phyloP scores from a whole-genome alignment of 2,888 invertebrate genomes.

The Conops quadrifasciatus region DNA sequence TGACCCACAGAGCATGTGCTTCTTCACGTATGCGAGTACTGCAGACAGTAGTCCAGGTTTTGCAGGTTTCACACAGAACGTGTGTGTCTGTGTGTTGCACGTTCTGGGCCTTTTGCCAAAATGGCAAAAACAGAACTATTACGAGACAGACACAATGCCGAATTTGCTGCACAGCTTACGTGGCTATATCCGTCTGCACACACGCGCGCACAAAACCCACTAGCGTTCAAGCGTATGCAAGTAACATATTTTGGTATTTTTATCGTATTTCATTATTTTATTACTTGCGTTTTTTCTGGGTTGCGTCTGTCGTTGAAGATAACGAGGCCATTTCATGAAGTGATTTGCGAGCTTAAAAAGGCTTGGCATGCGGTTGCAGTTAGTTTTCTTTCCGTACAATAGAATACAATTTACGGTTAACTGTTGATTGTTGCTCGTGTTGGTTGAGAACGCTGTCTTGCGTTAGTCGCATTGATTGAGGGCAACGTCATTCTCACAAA shows the following conservation, averaged over 20 bases:
- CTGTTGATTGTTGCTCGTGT: constrained; percentile 29
- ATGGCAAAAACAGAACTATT: constrained; percentile 35
- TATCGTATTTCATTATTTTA: not conserved
- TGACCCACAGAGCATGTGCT: too few species aligned
- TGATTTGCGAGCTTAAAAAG: constrained; percentile 49
- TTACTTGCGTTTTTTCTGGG: constrained; percentile 8
- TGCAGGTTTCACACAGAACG: not conserved
- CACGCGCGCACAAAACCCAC: not conserved
- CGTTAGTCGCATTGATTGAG: too few species aligned
- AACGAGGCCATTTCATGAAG: constrained; percentile 59
- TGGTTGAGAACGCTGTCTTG: not conserved
- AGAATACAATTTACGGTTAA: constrained; percentile 9
- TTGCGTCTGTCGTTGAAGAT: constrained; percentile 51
- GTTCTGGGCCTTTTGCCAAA: constrained; percentile 55
- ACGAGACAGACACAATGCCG: constrained; percentile 14
- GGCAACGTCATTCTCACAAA: too few species aligned
- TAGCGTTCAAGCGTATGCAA: not conserved
- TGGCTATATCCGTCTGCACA: not conserved
- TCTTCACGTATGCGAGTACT: too few species aligned
- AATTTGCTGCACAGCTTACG: constrained; percentile 6
- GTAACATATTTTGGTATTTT: constrained; percentile 6
- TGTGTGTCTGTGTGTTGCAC: constrained; percentile 12
- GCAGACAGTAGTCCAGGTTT: too few species aligned
- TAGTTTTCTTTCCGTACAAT: not conserved
- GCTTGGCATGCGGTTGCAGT: not conserved